These are phyloP conservation scores for Varecia variegata DNA, from an alignment of 2,797 vertebrate genomes.

Conservation along the genomic window DNA sequence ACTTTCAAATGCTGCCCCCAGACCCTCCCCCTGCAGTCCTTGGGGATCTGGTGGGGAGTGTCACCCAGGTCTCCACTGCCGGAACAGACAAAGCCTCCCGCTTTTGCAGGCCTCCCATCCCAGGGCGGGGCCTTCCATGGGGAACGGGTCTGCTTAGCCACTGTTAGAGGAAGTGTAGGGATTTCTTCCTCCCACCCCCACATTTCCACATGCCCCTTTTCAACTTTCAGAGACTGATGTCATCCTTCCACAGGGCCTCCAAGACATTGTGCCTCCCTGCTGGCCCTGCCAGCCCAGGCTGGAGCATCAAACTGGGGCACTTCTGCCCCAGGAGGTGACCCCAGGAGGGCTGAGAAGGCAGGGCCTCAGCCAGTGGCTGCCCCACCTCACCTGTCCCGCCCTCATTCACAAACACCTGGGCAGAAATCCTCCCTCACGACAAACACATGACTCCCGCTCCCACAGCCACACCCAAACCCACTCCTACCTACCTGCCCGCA, in stretches of 20 bases:
- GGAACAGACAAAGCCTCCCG: neutral
- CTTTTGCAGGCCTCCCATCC: neutral
- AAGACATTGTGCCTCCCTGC: neutral
- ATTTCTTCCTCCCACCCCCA: neutral
- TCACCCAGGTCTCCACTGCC: neutral
- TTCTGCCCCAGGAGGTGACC: neutral
- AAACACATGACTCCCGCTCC: neutral
- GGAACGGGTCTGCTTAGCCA: neutral
- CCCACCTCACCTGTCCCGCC: neutral
- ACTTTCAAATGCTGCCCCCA: neutral
- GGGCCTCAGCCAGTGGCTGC: neutral
- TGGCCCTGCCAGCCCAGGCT: neutral
- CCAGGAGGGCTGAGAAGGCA: neutral
- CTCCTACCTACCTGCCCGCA: neutral
- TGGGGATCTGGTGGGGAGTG: neutral
- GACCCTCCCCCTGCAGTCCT: neutral
- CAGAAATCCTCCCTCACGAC: neutral
- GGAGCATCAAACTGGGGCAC: neutral
- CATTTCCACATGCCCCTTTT: neutral
- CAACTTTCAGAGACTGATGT: neutral
- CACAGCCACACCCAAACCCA: neutral
- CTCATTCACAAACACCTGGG: neutral
- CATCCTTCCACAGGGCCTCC: neutral
- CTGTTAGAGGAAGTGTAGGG: neutral
- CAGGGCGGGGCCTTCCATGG: neutral